A percentile compares a stretch with the other conserved stretches of the same genome.
These are phyloP conservation scores for Trachurus trachurus DNA, from an alignment of 2,797 vertebrate genomes.

Conservation along the genomic window DNA sequence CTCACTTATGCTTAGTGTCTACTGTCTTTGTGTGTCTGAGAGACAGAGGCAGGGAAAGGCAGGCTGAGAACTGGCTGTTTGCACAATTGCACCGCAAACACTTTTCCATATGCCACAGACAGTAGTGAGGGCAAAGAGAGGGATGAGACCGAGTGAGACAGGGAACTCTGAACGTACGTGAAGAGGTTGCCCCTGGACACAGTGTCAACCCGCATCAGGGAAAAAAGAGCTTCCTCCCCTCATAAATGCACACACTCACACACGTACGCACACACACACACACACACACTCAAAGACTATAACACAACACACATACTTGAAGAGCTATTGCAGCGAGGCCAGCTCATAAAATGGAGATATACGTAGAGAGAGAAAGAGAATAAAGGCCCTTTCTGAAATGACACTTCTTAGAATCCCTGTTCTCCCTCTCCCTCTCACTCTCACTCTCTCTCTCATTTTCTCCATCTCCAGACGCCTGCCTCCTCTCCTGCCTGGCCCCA, in stretches of 20 bases:
- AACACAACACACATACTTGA: slow-evolving; percentile 62
- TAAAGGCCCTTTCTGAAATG: slow-evolving; percentile 77
- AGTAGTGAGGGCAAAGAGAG: slow-evolving; percentile 63
- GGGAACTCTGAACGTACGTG: slow-evolving; percentile 63
- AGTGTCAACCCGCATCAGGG: slow-evolving; percentile 72
- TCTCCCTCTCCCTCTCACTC: slow-evolving; percentile 34
- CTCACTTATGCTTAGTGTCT: slow-evolving; percentile 12
- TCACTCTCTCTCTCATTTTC: slow-evolving; percentile 63
- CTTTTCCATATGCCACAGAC: slow-evolving; percentile 73
- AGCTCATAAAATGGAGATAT: slow-evolving; percentile 69
- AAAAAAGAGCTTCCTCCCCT: slow-evolving; percentile 54
- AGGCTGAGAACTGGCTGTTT: slow-evolving; percentile 61
- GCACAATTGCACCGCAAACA: slow-evolving; percentile 73
- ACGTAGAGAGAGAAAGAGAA: slow-evolving; percentile 55
- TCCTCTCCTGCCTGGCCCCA: slow-evolving; percentile 74
- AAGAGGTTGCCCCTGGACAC: slow-evolving; percentile 79
- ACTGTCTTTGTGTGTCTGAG: slow-evolving; percentile 40
- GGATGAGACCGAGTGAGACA: slow-evolving; percentile 49
- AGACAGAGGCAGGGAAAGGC: slow-evolving; percentile 35
- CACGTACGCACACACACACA: not conserved
- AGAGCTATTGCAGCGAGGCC: slow-evolving; percentile 57
- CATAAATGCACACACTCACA: slow-evolving; percentile 43
- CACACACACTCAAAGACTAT: slow-evolving; percentile 33
- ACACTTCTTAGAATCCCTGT: slow-evolving; percentile 71
- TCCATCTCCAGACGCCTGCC: slow-evolving; percentile 74